Conservation (phyloP, 2,113 vertebrate species). For the Sturnus vulgaris region DNA sequence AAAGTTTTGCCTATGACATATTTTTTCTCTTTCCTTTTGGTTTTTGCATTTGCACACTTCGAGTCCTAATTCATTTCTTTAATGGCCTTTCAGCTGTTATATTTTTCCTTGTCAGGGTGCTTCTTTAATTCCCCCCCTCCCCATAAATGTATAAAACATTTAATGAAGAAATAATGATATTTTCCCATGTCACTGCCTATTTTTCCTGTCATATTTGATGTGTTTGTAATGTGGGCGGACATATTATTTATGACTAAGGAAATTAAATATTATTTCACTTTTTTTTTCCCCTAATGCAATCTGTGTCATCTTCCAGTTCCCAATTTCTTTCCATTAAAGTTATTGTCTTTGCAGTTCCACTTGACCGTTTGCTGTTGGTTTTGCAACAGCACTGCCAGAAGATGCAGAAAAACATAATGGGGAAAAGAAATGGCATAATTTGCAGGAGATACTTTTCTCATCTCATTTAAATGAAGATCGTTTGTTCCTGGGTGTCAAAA, state of each 20-base stretch:
- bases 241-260: conserved; percentile 77
- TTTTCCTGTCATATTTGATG: conserved; percentile 74
- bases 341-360: conserved; percentile 76
- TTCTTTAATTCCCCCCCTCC: not conserved
- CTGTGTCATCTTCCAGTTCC: conserved; percentile 68
- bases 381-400: conserved; percentile 60
- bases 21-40: not conserved
- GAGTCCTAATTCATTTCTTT: conserved; percentile 38
- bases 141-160: conserved; percentile 50
- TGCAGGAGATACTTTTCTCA: conserved; percentile 69
- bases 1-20: not conserved
- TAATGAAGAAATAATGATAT: conserved; percentile 78
- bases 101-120: conserved; percentile 39
- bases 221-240: conserved; percentile 71
- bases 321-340: conserved; percentile 74
- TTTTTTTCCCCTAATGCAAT: conserved; percentile 57
- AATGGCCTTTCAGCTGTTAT: conserved; percentile 11
- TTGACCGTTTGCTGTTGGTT: conserved; percentile 63
- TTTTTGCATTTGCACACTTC: not conserved
- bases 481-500: conserved; percentile 71
- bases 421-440: conserved; percentile 73
- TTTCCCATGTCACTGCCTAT: conserved; percentile 67
- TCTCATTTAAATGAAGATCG: conserved; percentile 77
- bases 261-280: conserved; percentile 80
- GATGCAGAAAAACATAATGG: conserved; percentile 67